These are phyloP conservation scores for Acanthacorydalis orientalis DNA, from an alignment of 2,888 invertebrate species.

Conservation along the genomic window DNA sequence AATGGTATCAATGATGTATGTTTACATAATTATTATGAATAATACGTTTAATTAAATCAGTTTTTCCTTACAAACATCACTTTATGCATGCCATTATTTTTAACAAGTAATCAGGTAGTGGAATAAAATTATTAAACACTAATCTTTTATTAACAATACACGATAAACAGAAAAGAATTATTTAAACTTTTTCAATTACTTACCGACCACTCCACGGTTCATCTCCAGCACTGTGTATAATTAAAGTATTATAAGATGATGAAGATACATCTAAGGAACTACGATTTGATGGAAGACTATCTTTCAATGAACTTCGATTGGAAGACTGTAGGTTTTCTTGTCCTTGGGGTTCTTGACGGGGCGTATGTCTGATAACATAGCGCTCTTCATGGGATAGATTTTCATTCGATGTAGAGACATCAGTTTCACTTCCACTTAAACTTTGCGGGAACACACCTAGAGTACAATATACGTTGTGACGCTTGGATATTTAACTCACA, in stretches of 20 bases:
- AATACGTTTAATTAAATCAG: no score
- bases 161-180: no score
- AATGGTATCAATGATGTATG: no score
- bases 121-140: no score
- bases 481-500: no score
- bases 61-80: no score
- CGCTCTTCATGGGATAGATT: constrained; percentile 74
- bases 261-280: constrained; percentile 59
- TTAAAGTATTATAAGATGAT: constrained; percentile 68
- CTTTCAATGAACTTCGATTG: constrained; percentile 42
- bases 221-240: constrained; percentile 61
- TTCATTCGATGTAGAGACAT: constrained; percentile 79
- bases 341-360: constrained; percentile 81
- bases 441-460: constrained; percentile 51
- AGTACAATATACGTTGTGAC: constrained; percentile 3
- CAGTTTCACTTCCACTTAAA: constrained; percentile 75
- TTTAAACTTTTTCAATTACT: constrained; percentile 3
- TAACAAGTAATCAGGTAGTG: no score
- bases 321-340: constrained; percentile 57
- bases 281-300: constrained; percentile 40
- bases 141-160: no score
- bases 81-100: no score
- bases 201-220: constrained; percentile 49
- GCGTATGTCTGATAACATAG: constrained; percentile 64
- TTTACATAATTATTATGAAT: no score